Conservation (phyloP, 1,140 invertebrate species). For the Bombus confusus region DNA sequence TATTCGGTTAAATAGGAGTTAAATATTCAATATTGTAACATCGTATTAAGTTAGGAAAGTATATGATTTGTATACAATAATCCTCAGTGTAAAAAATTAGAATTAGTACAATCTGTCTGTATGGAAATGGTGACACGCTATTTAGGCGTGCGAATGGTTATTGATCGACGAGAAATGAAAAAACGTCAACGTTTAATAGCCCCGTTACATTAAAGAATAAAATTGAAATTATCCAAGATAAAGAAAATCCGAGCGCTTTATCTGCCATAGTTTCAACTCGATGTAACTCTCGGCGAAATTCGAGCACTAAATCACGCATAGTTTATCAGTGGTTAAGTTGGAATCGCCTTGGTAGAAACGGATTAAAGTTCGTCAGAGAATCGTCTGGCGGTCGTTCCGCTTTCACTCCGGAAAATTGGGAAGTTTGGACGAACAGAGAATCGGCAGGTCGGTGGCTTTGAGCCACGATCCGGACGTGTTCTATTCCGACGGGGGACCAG, state of each 20-base stretch:
- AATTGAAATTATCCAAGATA: not conserved
- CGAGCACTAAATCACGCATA: not conserved
- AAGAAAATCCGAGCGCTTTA: not conserved
- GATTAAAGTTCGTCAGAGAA: constrained; percentile 24
- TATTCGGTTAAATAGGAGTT: too few species aligned
- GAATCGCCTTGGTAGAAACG: not conserved
- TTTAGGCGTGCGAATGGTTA: too few species aligned
- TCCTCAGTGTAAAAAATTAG: too few species aligned
- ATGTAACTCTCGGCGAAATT: not conserved
- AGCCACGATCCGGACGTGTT: constrained; percentile 49
- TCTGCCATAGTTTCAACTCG: not conserved
- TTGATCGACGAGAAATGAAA: too few species aligned
- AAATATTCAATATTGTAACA: too few species aligned
- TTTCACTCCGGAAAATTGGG: not conserved
- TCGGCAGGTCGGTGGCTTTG: constrained; percentile 26
- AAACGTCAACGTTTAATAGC: too few species aligned
- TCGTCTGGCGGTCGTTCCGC: not conserved
- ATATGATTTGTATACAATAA: not conserved
- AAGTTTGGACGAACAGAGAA: constrained; percentile 26
- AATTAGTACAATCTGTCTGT: too few species aligned
- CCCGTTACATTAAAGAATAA: not conserved
- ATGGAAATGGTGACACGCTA: too few species aligned
- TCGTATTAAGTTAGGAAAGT: too few species aligned
- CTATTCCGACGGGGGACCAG: constrained; percentile 18
- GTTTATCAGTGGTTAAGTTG: not conserved